Evolutionary conservation across 2,888 invertebrate species (phyloP).

Genomic region (Augiades crinisus): DNA sequence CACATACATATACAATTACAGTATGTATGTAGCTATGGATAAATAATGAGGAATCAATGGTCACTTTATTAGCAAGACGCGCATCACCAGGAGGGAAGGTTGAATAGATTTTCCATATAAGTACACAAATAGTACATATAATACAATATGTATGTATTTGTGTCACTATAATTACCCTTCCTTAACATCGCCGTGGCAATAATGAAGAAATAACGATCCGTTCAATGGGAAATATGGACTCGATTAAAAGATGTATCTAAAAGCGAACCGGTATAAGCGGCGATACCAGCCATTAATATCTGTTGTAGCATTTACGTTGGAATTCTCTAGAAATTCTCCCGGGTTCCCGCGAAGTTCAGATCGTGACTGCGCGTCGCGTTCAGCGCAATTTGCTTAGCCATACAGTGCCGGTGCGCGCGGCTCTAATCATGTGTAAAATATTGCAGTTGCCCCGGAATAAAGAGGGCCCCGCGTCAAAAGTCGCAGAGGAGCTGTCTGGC

Average conservation of each 20-base stretch:
- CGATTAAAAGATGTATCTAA: slow-evolving; percentile 32
- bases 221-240: slow-evolving; percentile 20
- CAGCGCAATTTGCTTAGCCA: slow-evolving; percentile 80
- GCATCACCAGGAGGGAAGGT: too few relatives aligned
- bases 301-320: slow-evolving; percentile 72
- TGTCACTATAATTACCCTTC: too few relatives aligned
- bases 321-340: slow-evolving; percentile 76
- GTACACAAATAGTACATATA: too few relatives aligned
- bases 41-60: too few relatives aligned
- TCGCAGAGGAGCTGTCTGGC: slow-evolving; percentile 54
- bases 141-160: too few relatives aligned
- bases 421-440: slow-evolving; percentile 81
- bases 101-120: too few relatives aligned
- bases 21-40: too few relatives aligned
- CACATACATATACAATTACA: too few relatives aligned
- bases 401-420: slow-evolving; percentile 66
- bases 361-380: slow-evolving; percentile 78
- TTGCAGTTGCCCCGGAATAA: slow-evolving; percentile 65
- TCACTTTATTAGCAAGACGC: too few relatives aligned
- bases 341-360: slow-evolving; percentile 77
- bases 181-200: too few relatives aligned
- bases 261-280: slow-evolving; percentile 46
- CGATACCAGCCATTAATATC: slow-evolving; percentile 72
- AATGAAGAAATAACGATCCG: slow-evolving; percentile 8
- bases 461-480: slow-evolving; percentile 69